Base-by-base conservation (phyloP, 1,140 invertebrate species). In the Pseudachorutes palmiensis region DNA sequence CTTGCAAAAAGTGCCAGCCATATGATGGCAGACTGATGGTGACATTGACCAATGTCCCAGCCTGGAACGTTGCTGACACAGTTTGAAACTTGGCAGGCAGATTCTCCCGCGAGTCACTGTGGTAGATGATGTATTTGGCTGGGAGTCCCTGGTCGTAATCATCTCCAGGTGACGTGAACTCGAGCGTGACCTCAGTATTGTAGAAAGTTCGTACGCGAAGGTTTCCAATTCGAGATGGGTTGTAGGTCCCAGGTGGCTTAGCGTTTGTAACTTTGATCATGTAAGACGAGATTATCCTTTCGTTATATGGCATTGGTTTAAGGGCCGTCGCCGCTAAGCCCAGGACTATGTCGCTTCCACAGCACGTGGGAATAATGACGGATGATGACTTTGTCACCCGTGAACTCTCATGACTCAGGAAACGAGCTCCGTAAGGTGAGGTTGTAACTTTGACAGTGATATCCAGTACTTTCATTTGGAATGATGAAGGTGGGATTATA, bases 401-500 rank as follows among this genome's bases (percentile, higher is more conserved):
- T 33, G 63, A 63, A 1, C 28, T 55, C 9, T 63, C 49, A 36
- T 36, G 32, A 31, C 64, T 62, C 24, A 69, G 28, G 64, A 48
- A 74, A 63, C 67, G 67, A 22, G 72, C 63, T 24, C 55, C 45
- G 48, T 73, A 73, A 3, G 69, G 69, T 41, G 69, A 67, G n/a
- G 63, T 71, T 28, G 24, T 62, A 9, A 74, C 72, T 71, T 71
- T 71, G 24, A 74, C 70, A 2, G 64, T 64, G 57, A 71, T 68
- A 30, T 71, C 69, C 62, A 71, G 41, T 19, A 64, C 14, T 19
- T 31, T 45, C 9, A 28, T 55, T 28, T 69, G 67, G 30, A 65
- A 48, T 60, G 69, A 60, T 62, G 63, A 22, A 0, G 75, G 75
- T 22, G 81, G 76, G 29, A 81, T 82, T 66, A 85, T 84, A 70